Evolutionary conservation across 2,888 invertebrate species (phyloP).

Genomic region (Pardosa pseudoannulata): DNA sequence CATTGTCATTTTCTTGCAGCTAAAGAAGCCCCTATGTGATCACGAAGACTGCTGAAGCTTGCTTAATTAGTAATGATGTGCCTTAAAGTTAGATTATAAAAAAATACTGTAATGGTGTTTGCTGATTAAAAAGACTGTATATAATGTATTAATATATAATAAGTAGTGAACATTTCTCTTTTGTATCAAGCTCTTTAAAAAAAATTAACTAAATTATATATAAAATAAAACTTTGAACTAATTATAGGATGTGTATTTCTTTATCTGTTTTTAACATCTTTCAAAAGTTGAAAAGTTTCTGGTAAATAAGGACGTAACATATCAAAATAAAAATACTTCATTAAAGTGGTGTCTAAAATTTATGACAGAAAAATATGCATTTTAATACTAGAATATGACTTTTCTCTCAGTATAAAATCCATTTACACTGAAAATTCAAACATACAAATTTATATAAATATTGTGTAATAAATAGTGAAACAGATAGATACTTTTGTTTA

Average conservation of each 20-base stretch:
- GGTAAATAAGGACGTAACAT: too few relatives aligned
- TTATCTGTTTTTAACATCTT: too few relatives aligned
- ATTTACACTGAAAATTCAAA: too few relatives aligned
- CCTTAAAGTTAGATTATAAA: constrained; percentile 33
- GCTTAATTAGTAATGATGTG: constrained; percentile 20
- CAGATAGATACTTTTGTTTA: too few relatives aligned
- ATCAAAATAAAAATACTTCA: too few relatives aligned
- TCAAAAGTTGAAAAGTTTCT: too few relatives aligned
- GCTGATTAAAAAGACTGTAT: constrained; percentile 52
- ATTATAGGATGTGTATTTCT: background rate
- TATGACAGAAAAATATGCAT: too few relatives aligned
- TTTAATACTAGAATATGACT: too few relatives aligned
- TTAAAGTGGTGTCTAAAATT: too few relatives aligned
- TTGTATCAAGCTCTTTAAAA: constrained; percentile 37
- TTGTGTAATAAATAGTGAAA: too few relatives aligned
- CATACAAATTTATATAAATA: too few relatives aligned
- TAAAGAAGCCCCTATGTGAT: background rate
- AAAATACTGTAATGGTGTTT: constrained; percentile 22
- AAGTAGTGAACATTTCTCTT: constrained; percentile 33
- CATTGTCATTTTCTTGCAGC: background rate
- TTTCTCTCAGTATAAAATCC: too few relatives aligned
- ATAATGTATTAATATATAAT: constrained; percentile 60
- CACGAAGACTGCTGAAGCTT: background rate
- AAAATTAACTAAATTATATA: constrained; percentile 28
- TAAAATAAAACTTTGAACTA: constrained; percentile 39